Evolutionary conservation across 2,113 vertebrate genomes (phyloP), one percentile per base, ranked within the genome.

Genomic region (Chroicocephalus ridibundus): DNA sequence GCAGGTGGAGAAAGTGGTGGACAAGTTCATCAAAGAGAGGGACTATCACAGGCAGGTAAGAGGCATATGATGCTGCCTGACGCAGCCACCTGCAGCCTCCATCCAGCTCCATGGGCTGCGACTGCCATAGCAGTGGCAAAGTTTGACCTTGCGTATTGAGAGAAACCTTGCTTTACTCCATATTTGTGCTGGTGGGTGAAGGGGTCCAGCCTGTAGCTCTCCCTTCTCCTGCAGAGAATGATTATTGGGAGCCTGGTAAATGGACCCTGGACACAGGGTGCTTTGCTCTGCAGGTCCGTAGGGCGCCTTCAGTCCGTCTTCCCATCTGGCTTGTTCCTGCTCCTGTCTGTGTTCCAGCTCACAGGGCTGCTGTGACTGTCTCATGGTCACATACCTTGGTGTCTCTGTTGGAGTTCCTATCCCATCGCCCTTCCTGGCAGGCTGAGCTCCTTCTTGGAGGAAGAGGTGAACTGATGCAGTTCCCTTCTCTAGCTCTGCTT

Each of bases 1-100:
- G 36, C 99, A 99, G 90, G 98, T 99, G 46, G 99, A 99, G 94
- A 99, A 98, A 93, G 99, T 99, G 76, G 99, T 99, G 40, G 99
- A 99, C 93, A 99, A 98, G 95, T 99, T 99, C 97, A 98, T 99
- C 74, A 98, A 99, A 93, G 99, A 99, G 94, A 98, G 99, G 90
- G 98, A 99, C 97, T 99, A 99, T 77, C 98, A 98, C 93, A 98
- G 97, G 96, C 99, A 99, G 99, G 99, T 99, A 52, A 78, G 82
- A 72, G 54, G 32, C 62, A n/a, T 9, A 15, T 34, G 27, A 19
- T 42, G 14, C 57, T 77, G 51, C 49, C 58, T 44, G 18, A 10
- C 20, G 5, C 42, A 74, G 88, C 25, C 32, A 44, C 0, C n/a
- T 58, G 42, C 1, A 2, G 69, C 61, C 40, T 69, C 38, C 13